These are phyloP conservation scores for Glaucidium brasilianum DNA, from an alignment of 2,113 vertebrate species.

Conservation along the genomic window DNA sequence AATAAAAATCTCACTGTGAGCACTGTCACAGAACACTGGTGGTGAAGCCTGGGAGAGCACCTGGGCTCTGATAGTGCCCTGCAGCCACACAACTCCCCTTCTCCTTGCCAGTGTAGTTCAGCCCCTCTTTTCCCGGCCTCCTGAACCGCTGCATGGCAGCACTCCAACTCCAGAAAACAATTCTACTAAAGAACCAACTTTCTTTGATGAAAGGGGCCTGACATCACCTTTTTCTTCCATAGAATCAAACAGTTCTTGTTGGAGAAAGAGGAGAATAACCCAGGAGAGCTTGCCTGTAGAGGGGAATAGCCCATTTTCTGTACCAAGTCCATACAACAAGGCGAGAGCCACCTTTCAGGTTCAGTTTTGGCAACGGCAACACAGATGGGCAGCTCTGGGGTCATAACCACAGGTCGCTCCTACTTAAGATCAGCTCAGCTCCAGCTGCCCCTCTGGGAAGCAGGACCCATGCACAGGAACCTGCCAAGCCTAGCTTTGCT, in stretches of 20 bases:
- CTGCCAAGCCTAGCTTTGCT: background rate
- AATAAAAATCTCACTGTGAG: background rate
- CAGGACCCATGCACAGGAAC: background rate
- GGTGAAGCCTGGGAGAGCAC: background rate
- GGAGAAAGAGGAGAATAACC: background rate
- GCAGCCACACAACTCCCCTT: background rate
- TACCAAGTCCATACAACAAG: fast-evolving
- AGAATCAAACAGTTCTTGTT: background rate
- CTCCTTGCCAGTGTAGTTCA: background rate
- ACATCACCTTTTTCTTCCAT: background rate
- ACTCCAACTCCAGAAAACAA: background rate
- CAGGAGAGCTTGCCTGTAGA: background rate
- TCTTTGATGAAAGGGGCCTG: background rate
- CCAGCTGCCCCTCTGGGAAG: background rate
- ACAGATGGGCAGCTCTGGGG: background rate
- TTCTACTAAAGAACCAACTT: background rate
- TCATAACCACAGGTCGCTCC: background rate
- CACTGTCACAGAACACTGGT: background rate
- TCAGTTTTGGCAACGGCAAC: background rate
- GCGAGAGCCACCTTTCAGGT: background rate
- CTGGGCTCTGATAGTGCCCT: background rate
- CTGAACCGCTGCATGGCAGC: fast-evolving
- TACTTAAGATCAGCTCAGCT: background rate
- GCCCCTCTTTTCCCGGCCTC: background rate
- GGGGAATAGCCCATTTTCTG: background rate